Evolutionary conservation across 1,140 invertebrate genomes (phyloP).

Genomic region (Marisa cornuarietis): DNA sequence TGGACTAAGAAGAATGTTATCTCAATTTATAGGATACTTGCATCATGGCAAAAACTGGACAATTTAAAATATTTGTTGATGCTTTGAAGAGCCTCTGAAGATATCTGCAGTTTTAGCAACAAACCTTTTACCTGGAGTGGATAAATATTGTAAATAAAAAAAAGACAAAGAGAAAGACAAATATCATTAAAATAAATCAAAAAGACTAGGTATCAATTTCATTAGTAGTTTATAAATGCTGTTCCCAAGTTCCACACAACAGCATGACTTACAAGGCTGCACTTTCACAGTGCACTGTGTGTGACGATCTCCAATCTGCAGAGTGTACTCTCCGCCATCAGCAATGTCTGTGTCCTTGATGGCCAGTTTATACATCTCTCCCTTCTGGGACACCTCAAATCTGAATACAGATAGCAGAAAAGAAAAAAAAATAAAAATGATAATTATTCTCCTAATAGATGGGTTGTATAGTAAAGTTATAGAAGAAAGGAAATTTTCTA

Average conservation of each 20-base stretch:
- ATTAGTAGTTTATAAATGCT: not conserved
- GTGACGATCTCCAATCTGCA: constrained; percentile 62
- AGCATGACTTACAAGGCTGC: constrained; percentile 49
- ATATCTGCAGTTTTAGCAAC: too few relatives aligned
- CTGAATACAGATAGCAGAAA: constrained; percentile 25
- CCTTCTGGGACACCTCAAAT: constrained; percentile 55
- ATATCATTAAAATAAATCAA: not conserved
- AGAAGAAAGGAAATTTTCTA: too few relatives aligned
- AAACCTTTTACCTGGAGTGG: too few relatives aligned
- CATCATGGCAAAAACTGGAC: too few relatives aligned
- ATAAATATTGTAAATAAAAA: too few relatives aligned
- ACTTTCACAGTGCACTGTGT: constrained; percentile 58
- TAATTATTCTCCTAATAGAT: not conserved
- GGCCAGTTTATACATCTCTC: constrained; percentile 57
- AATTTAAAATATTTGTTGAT: too few relatives aligned
- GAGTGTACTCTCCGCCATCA: constrained; percentile 61
- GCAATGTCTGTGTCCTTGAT: constrained; percentile 56
- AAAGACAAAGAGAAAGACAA: not conserved
- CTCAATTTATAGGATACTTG: too few relatives aligned
- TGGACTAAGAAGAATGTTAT: too few relatives aligned
- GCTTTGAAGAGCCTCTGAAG: too few relatives aligned
- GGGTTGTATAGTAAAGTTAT: too few relatives aligned
- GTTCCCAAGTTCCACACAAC: not conserved
- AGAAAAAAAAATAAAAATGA: constrained; percentile 11
- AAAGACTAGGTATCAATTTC: not conserved